These are phyloP conservation scores for Brachionus angularis DNA, from an alignment of 1,140 invertebrate species.

Conservation along the genomic window DNA sequence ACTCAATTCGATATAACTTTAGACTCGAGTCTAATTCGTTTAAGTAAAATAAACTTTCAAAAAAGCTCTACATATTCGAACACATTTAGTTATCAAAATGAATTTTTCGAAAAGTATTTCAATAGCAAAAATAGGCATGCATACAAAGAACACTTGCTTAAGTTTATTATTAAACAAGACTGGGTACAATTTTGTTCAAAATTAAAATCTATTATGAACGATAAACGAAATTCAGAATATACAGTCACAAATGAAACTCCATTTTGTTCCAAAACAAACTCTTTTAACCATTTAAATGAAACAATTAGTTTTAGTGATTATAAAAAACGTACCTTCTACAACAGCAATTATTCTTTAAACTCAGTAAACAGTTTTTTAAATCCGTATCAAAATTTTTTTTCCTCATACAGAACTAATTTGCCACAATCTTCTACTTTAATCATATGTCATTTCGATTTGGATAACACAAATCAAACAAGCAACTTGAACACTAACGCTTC, in stretches of 20 bases:
- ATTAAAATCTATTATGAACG: conserved; percentile 18
- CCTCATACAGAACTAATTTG: background rate
- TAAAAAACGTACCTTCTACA: background rate
- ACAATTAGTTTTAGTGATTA: background rate
- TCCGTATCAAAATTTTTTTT: conserved; percentile 15
- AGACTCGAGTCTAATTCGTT: background rate
- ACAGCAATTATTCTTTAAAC: conserved; percentile 20
- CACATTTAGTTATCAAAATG: conserved; percentile 32
- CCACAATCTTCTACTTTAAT: background rate
- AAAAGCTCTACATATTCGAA: background rate
- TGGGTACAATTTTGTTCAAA: background rate
- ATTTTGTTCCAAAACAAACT: background rate
- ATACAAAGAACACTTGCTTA: conserved; percentile 31
- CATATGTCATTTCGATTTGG: conserved; percentile 1
- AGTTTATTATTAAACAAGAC: background rate
- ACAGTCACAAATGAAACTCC: no score
- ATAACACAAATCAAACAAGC: background rate
- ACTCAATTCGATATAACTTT: conserved; percentile 7
- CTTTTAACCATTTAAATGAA: conserved; percentile 12
- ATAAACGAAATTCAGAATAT: conserved; percentile 28
- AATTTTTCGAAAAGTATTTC: conserved; percentile 41
- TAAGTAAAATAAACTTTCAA: background rate
- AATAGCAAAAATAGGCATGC: background rate
- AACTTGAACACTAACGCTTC: background rate
- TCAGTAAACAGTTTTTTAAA: conserved; percentile 15